Percentiles rank a stretch among this genome's conserved stretches.
Conservation (phyloP, 1,140 invertebrate genomes). For the Scaptomyza montana region DNA sequence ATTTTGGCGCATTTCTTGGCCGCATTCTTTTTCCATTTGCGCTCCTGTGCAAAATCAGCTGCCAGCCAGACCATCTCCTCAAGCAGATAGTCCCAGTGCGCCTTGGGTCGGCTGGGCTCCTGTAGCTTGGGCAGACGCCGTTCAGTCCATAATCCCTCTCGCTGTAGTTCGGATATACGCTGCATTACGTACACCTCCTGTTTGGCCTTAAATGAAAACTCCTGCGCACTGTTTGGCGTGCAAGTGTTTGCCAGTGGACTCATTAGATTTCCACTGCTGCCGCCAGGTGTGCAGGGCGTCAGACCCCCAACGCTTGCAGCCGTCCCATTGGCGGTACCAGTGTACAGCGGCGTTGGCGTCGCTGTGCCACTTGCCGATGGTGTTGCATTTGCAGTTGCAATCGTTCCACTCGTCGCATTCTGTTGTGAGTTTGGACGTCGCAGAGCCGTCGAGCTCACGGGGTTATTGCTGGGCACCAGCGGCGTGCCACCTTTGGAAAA, state of each 20-base stretch:
- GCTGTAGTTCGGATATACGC: constrained; percentile 93
- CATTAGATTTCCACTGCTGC: constrained; percentile 53
- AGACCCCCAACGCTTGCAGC: constrained; percentile 26
- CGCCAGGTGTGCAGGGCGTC: constrained; percentile 58
- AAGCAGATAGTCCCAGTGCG: constrained; percentile 99
- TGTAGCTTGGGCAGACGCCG: constrained; percentile 95
- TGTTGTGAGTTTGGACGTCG: constrained; percentile 50
- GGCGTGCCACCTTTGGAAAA: constrained; percentile 85
- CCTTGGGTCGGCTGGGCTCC: constrained; percentile 94
- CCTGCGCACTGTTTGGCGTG: constrained; percentile 79
- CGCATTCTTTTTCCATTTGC: constrained; percentile 98
- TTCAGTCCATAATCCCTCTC: constrained; percentile 96
- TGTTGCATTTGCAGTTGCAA: constrained; percentile 15
- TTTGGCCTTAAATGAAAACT: constrained; percentile 94
- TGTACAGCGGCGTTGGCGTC: constrained; percentile 44
- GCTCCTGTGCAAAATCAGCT: constrained; percentile 97
- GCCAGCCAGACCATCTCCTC: constrained; percentile 99
- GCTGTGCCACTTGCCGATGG: constrained; percentile 16
- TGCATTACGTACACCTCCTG: constrained; percentile 98
- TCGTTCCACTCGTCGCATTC: constrained; percentile 35
- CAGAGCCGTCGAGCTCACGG: constrained; percentile 58
- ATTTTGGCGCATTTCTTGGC: constrained; percentile 96
- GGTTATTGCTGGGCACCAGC: constrained; percentile 84
- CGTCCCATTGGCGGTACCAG: constrained; percentile 44
- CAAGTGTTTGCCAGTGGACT: constrained; percentile 51